A percentile compares a stretch with the other conserved stretches of the same genome.
These are phyloP conservation scores for Pachyuromys duprasi DNA, from an alignment of 2,797 vertebrate species.

Conservation along the genomic window DNA sequence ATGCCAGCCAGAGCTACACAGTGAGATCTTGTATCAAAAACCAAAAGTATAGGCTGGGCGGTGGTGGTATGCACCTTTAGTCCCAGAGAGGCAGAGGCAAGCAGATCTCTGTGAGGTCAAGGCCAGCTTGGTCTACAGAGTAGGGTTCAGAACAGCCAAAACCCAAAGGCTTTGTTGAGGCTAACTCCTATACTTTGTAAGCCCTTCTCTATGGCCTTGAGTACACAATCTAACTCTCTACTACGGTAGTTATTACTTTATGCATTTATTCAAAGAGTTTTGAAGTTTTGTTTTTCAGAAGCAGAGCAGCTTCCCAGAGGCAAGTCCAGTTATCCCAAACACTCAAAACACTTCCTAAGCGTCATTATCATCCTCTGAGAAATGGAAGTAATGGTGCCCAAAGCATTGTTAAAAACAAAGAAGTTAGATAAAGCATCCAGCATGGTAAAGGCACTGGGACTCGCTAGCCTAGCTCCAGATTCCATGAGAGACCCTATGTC, in stretches of 20 bases:
- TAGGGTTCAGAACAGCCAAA: neutral
- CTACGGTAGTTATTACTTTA: neutral
- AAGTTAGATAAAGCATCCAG: neutral
- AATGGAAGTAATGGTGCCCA: neutral
- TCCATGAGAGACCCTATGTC: neutral
- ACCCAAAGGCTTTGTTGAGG: neutral
- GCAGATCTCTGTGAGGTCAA: too few species aligned
- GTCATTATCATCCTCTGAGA: neutral
- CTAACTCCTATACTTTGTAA: fast-evolving
- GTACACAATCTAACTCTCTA: neutral
- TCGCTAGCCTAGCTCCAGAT: neutral
- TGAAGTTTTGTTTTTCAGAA: neutral
- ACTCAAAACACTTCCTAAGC: neutral
- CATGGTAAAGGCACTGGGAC: neutral
- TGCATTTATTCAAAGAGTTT: neutral
- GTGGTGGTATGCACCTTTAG: neutral
- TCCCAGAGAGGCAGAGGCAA: too few species aligned
- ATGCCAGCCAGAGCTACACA: neutral
- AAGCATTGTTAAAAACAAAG: neutral
- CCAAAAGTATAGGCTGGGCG: neutral
- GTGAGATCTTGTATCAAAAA: neutral
- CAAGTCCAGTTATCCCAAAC: neutral
- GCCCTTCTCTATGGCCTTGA: neutral
- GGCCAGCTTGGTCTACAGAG: neutral
- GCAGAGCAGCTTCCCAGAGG: neutral